Percentiles rank a stretch among this genome's conserved stretches.
Conservation (phyloP, 1,140 invertebrate species). For the Latrodectus geometricus region DNA sequence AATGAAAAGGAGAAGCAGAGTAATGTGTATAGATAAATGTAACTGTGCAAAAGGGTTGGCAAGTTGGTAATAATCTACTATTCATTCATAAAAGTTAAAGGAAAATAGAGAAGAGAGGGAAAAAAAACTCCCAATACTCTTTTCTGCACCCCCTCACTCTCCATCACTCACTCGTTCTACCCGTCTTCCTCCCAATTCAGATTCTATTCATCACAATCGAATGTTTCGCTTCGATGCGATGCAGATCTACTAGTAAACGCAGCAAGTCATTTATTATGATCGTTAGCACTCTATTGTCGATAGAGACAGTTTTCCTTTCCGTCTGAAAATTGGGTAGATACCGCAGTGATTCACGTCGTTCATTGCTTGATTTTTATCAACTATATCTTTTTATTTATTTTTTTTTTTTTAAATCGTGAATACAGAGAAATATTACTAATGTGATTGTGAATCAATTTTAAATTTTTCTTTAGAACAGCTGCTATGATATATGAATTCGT, state of each 20-base stretch:
- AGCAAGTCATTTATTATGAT: conserved; percentile 52
- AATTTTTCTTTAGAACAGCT: too few species aligned
- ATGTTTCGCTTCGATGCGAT: conserved; percentile 31
- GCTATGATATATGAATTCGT: too few species aligned
- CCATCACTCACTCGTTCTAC: neutral
- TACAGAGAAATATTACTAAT: too few species aligned
- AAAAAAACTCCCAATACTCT: neutral
- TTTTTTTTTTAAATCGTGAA: neutral
- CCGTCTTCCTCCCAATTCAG: conserved; percentile 1
- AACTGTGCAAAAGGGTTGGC: neutral
- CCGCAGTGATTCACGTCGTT: conserved; percentile 34
- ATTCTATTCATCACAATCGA: conserved; percentile 47
- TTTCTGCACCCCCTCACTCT: neutral
- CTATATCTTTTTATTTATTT: neutral
- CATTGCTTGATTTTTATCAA: neutral
- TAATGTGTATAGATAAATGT: too few species aligned
- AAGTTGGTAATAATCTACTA: neutral
- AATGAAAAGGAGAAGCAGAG: neutral
- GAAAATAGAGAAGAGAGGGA: neutral
- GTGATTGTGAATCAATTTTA: too few species aligned
- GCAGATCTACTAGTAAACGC: neutral
- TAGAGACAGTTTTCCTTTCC: conserved; percentile 39
- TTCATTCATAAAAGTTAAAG: neutral
- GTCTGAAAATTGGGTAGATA: conserved; percentile 43
- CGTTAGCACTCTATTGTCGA: conserved; percentile 57